These are phyloP conservation scores for Leptopilina myrica DNA, from an alignment of 2,888 invertebrate species.

Conservation along the genomic window DNA sequence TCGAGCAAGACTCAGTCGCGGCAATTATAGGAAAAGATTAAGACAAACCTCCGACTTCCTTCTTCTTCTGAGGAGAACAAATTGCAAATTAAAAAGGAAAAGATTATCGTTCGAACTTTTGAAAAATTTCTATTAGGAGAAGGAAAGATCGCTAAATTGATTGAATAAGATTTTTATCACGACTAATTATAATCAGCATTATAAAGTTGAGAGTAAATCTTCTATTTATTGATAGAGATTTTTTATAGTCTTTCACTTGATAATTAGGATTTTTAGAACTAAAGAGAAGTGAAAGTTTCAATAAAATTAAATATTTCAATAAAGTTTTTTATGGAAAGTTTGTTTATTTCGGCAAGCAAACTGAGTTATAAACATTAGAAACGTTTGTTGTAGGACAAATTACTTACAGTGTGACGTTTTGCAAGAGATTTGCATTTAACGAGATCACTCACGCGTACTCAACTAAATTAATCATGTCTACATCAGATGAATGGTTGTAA, in stretches of 20 bases:
- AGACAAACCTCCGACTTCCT: no score
- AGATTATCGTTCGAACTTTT: no score
- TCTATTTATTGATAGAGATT: no score
- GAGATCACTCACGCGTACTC: conserved; percentile 21
- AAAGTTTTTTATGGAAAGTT: not conserved
- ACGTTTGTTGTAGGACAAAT: not conserved
- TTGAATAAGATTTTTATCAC: no score
- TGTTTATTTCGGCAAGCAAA: not conserved
- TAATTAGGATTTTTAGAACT: not conserved
- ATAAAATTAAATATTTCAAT: no score
- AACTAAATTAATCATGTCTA: not conserved
- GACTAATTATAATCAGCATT: not conserved
- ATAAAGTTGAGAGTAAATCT: not conserved
- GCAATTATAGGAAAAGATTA: no score
- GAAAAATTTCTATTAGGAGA: no score
- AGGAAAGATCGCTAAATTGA: no score
- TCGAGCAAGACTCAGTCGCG: no score
- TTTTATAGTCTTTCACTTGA: no score
- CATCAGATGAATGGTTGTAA: not conserved
- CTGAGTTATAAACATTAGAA: not conserved
- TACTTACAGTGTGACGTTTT: conserved; percentile 31
- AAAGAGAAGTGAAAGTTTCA: not conserved
- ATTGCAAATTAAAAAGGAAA: no score
- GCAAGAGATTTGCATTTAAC: conserved; percentile 25
- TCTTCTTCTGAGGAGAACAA: no score